These are phyloP conservation scores for Panagrolaimus sp. DNA, from an alignment of 1,140 invertebrate species.

Conservation along the genomic window DNA sequence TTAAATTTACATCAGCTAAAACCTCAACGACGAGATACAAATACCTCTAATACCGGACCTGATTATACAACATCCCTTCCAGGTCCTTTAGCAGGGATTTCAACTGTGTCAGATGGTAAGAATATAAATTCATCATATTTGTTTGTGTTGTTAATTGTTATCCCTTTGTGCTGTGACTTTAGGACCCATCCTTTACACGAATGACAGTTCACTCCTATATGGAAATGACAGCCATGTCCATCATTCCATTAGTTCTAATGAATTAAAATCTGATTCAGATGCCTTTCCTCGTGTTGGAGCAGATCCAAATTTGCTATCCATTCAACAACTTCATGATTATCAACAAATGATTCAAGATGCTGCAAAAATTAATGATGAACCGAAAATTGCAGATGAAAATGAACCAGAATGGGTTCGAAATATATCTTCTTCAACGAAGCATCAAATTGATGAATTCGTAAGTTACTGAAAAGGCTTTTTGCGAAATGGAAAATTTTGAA, in stretches of 20 bases:
- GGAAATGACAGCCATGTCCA: not conserved
- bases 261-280: conserved; percentile 8
- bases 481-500: no score
- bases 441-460: conserved; percentile 23
- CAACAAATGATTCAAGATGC: conserved; percentile 5
- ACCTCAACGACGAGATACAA: conserved; percentile 4
- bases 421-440: conserved; percentile 20
- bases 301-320: not conserved
- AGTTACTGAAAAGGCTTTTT: no score
- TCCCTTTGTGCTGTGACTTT: no score
- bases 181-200: not conserved
- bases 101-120: not conserved
- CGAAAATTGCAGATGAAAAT: conserved; percentile 21
- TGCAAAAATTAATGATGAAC: not conserved
- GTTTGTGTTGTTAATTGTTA: no score
- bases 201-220: conserved; percentile 10
- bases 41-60: no score
- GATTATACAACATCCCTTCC: not conserved
- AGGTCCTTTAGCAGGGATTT: not conserved
- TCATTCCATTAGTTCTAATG: conserved; percentile 1
- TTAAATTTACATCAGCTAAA: conserved; percentile 21
- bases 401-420: conserved; percentile 39
- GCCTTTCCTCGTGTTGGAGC: not conserved
- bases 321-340: conserved; percentile 9
- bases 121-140: no score